A percentile compares a stretch with the other conserved stretches of the same genome.
These are phyloP conservation scores for Lasioglossum baleicum DNA, from an alignment of 1,140 invertebrate genomes.

Conservation along the genomic window DNA sequence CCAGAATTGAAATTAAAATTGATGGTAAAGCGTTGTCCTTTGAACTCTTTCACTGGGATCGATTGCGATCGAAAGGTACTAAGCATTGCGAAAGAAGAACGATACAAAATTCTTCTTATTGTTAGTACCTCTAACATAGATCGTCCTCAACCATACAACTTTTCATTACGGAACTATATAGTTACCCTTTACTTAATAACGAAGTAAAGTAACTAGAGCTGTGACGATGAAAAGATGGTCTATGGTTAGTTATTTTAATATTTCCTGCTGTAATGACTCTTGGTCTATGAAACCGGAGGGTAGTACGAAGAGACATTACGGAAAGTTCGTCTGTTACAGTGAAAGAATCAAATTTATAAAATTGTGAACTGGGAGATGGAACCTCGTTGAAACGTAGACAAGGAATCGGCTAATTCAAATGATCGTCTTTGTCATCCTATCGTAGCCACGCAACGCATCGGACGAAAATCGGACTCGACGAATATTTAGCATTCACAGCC, in stretches of 20 bases:
- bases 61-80: background rate
- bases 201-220: no score
- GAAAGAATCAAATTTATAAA: background rate
- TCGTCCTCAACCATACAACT: background rate
- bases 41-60: background rate
- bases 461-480: constrained; percentile 10
- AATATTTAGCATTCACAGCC: constrained; percentile 38
- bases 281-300: background rate
- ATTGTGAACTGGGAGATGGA: background rate
- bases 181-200: no score
- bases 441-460: constrained; percentile 8
- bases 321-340: background rate
- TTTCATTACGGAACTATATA: background rate
- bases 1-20: background rate
- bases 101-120: background rate
- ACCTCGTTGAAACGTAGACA: background rate
- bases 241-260: background rate
- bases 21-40: background rate
- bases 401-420: constrained; percentile 42
- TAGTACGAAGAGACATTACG: background rate
- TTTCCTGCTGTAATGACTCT: background rate
- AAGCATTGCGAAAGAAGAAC: background rate
- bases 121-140: background rate
- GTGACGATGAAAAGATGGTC: background rate
- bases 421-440: constrained; percentile 16